phyloP scores from a whole-genome alignment of 2,113 vertebrate genomes.

The Gasterosteus nipponicus region DNA sequence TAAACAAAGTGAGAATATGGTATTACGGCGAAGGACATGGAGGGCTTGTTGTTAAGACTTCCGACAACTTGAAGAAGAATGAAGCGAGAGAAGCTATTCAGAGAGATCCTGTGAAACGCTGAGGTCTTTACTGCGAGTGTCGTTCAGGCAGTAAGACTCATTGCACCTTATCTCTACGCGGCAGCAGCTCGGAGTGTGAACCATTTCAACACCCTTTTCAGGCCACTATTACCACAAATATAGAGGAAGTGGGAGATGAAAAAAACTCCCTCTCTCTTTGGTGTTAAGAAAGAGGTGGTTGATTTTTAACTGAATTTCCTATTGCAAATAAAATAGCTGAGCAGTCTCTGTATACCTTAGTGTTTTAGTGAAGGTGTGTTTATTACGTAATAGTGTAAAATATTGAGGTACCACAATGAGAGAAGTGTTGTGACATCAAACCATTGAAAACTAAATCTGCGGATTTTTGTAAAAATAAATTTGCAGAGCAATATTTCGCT shows the following conservation, averaged over 20 bases:
- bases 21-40: neutral
- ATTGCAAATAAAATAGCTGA: slow-evolving; percentile 22
- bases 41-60: neutral
- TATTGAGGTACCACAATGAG: neutral
- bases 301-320: slow-evolving; percentile 55
- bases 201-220: slow-evolving; percentile 58
- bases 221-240: slow-evolving; percentile 51
- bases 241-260: slow-evolving; percentile 68
- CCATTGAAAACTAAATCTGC: neutral
- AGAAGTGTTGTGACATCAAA: neutral
- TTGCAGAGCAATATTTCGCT: neutral
- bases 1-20: neutral
- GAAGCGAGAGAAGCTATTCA: neutral
- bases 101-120: slow-evolving; percentile 8
- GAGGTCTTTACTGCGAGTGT: neutral
- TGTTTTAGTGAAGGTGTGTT: neutral
- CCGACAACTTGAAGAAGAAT: neutral
- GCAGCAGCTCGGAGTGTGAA: slow-evolving; percentile 52
- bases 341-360: neutral
- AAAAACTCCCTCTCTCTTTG: slow-evolving; percentile 47
- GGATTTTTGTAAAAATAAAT: neutral
- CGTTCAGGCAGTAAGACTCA: slow-evolving; percentile 9
- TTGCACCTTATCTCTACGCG: slow-evolving; percentile 38
- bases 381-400: neutral
- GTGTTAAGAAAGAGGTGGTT: slow-evolving; percentile 55